Evolutionary conservation across 2,113 vertebrate genomes (phyloP).

Genomic region (Leptobrachium leishanense): DNA sequence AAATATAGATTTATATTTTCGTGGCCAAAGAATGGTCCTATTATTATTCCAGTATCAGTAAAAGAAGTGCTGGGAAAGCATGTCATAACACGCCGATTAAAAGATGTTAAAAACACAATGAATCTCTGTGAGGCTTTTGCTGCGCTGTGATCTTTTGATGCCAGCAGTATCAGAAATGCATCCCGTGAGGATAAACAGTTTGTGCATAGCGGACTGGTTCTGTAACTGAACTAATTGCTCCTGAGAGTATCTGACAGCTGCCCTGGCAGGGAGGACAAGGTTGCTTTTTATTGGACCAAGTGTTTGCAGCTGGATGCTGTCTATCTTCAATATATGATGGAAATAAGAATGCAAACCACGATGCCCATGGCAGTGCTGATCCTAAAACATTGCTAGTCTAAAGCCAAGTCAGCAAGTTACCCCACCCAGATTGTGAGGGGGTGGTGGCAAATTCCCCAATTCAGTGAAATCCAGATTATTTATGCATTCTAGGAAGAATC

Average conservation of each 20-base stretch:
- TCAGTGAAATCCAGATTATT: no score
- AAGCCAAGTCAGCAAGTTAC: background rate
- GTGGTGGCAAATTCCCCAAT: no score
- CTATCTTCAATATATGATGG: background rate
- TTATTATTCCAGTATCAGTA: no score
- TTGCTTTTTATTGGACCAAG: slow-evolving; percentile 1
- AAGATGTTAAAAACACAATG: slow-evolving; percentile 16
- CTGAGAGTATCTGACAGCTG: slow-evolving; percentile 32
- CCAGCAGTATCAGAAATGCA: slow-evolving; percentile 15
- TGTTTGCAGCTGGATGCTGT: slow-evolving; percentile 22
- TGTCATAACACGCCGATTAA: background rate
- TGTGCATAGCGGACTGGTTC: slow-evolving; percentile 10
- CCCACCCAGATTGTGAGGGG: background rate
- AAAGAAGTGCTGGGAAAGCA: no score
- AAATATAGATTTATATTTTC: no score
- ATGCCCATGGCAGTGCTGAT: no score
- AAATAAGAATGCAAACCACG: background rate
- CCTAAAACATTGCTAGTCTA: background rate
- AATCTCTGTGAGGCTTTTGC: background rate
- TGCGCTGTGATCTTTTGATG: slow-evolving; percentile 21
- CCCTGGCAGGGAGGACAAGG: slow-evolving; percentile 9
- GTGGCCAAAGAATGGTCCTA: no score
- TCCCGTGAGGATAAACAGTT: slow-evolving; percentile 3
- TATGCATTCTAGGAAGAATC: no score
- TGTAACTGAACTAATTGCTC: slow-evolving; percentile 34